These are phyloP conservation scores for Gallinago media DNA, from an alignment of 2,113 vertebrate genomes.

Conservation along the genomic window DNA sequence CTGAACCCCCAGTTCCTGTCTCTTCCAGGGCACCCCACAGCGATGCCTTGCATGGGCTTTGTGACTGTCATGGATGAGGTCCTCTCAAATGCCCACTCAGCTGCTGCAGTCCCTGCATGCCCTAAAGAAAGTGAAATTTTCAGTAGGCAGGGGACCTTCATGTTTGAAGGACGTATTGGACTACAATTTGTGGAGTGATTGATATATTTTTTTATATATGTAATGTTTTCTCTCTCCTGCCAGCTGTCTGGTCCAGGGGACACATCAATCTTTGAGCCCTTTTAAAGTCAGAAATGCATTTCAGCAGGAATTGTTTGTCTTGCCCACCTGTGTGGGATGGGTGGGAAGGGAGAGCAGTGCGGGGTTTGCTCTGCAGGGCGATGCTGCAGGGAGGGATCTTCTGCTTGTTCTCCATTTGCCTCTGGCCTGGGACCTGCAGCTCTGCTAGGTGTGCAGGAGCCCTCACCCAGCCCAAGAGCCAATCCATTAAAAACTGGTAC, in stretches of 20 bases:
- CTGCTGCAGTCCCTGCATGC: rapidly evolving
- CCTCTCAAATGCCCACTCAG: background rate
- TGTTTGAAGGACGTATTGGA: background rate
- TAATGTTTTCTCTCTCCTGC: background rate
- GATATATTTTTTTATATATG: background rate
- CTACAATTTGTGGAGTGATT: background rate
- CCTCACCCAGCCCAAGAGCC: background rate
- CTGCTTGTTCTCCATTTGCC: background rate
- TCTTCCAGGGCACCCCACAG: background rate
- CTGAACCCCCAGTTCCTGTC: rapidly evolving
- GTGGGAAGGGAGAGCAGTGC: background rate
- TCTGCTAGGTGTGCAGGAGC: background rate
- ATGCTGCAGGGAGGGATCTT: background rate
- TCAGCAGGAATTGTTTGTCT: background rate
- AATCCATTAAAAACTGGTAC: background rate
- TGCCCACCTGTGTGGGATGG: background rate
- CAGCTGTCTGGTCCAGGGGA: background rate
- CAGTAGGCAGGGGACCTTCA: background rate
- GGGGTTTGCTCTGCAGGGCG: background rate
- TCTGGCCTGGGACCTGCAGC: background rate
- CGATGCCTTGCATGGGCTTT: rapidly evolving
- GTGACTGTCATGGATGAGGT: background rate
- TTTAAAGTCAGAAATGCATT: background rate
- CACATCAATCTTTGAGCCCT: background rate
- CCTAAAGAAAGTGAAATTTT: rapidly evolving